Percentiles rank a stretch among this genome's conserved stretches.
phyloP scores from a whole-genome alignment of 2,113 vertebrate species.

The Symphodus melops region DNA sequence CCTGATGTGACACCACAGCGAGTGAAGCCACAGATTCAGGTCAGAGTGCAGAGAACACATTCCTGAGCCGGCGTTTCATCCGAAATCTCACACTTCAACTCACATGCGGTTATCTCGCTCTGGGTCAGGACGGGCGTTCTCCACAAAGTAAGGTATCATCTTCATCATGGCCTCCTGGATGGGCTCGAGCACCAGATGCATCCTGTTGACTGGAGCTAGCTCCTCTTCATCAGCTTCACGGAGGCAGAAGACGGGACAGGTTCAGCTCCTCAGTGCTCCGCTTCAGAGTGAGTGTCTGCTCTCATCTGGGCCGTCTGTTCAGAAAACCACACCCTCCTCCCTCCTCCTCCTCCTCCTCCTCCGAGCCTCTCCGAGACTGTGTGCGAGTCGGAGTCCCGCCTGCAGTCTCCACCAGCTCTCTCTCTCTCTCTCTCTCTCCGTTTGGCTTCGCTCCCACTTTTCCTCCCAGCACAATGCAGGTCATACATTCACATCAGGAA shows the following conservation, averaged over 20 bases:
- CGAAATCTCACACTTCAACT: conserved; percentile 68
- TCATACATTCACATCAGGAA: conserved; percentile 10
- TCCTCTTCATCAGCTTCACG: conserved; percentile 53
- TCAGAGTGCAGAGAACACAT: not conserved
- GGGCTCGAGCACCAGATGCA: conserved; percentile 80
- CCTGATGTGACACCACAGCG: not conserved
- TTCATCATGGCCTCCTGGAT: conserved; percentile 76
- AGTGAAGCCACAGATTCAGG: not conserved
- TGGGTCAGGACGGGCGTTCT: conserved; percentile 82
- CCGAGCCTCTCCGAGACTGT: conserved; percentile 43
- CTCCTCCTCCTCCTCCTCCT: conserved; percentile 48
- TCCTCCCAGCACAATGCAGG: conserved; percentile 1
- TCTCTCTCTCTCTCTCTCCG: conserved; percentile 23
- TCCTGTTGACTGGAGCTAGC: conserved; percentile 68
- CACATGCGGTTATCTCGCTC: conserved; percentile 83
- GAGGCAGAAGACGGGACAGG: not conserved
- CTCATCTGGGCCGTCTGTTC: conserved; percentile 59
- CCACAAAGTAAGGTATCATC: conserved; percentile 84
- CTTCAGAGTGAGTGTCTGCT: conserved; percentile 60
- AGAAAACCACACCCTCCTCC: conserved; percentile 66
- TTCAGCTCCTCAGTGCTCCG: not conserved
- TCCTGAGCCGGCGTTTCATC: not conserved
- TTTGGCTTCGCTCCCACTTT: conserved; percentile 11
- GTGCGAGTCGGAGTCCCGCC: conserved; percentile 47
- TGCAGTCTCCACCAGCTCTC: conserved; percentile 65